Percentiles rank a stretch among this genome's conserved stretches.
These are phyloP conservation scores for Pollenia amentaria DNA, from an alignment of 2,888 invertebrate species.

Conservation along the genomic window DNA sequence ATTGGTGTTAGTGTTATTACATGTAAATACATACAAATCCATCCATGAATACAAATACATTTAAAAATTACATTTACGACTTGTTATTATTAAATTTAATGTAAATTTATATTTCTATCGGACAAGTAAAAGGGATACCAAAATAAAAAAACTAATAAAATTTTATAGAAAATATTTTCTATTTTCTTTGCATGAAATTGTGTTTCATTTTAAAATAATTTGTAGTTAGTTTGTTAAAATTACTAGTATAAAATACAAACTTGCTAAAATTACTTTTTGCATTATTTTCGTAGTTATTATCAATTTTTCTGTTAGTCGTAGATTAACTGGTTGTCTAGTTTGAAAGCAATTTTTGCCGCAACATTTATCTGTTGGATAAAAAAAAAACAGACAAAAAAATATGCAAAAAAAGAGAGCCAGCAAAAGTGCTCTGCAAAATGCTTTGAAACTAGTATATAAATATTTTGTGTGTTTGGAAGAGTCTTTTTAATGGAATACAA, in stretches of 20 bases:
- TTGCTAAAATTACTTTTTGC: neutral
- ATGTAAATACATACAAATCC: neutral
- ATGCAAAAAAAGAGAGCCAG: neutral
- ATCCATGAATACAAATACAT: neutral
- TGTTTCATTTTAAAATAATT: slow-evolving; percentile 34
- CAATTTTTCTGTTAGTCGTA: neutral
- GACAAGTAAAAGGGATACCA: neutral
- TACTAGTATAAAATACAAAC: neutral
- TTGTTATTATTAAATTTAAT: slow-evolving; percentile 1
- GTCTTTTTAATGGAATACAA: neutral
- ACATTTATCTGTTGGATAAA: slow-evolving; percentile 26
- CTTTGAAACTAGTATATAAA: neutral
- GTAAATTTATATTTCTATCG: neutral
- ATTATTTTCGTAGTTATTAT: neutral
- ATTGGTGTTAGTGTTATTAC: neutral
- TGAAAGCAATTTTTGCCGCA: slow-evolving; percentile 35
- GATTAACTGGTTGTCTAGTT: slow-evolving; percentile 10
- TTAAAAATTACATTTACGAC: neutral
- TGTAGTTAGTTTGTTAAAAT: slow-evolving; percentile 22
- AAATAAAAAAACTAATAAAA: neutral
- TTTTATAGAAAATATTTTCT: slow-evolving; percentile 16
- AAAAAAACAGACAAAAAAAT: neutral
- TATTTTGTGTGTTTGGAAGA: neutral
- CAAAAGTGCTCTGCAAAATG: neutral
- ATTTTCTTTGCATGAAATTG: slow-evolving; percentile 25